Evolutionary conservation across 2,888 invertebrate species (phyloP).

Genomic region (Pseudoips prasinana): DNA sequence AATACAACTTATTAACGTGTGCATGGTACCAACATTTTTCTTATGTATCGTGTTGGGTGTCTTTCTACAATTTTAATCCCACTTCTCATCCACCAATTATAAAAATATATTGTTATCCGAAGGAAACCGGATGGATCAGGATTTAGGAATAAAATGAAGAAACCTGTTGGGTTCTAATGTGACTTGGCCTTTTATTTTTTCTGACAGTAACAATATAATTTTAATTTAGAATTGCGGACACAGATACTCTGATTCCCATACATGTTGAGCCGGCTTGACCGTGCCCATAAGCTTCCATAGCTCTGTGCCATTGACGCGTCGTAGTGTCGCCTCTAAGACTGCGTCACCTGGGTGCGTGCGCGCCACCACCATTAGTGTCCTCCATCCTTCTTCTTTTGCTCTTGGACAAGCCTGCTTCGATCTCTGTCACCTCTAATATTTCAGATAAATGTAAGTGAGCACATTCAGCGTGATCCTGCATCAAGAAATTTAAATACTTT

Average conservation of each 20-base stretch:
- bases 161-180: too few species aligned
- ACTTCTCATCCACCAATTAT: too few species aligned
- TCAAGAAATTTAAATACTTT: slow-evolving; percentile 83
- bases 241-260: slow-evolving; percentile 90
- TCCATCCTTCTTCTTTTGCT: slow-evolving; percentile 63
- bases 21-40: too few species aligned
- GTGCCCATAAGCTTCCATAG: slow-evolving; percentile 84
- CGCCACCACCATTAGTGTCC: slow-evolving; percentile 84
- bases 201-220: slow-evolving; percentile 90
- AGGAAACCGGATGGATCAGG: too few species aligned
- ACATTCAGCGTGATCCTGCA: slow-evolving; percentile 84
- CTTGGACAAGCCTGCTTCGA: slow-evolving; percentile 62
- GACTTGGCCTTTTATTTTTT: too few species aligned
- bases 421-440: slow-evolving; percentile 85
- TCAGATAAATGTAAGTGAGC: slow-evolving; percentile 82
- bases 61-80: too few species aligned
- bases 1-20: too few species aligned
- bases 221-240: slow-evolving; percentile 86
- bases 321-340: slow-evolving; percentile 90
- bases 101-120: too few species aligned
- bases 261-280: slow-evolving; percentile 88
- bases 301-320: slow-evolving; percentile 31
- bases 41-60: too few species aligned
- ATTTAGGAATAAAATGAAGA: too few species aligned
- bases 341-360: slow-evolving; percentile 85